These are phyloP conservation scores for Lasius platythorax DNA, from an alignment of 2,888 invertebrate species.

Conservation along the genomic window DNA sequence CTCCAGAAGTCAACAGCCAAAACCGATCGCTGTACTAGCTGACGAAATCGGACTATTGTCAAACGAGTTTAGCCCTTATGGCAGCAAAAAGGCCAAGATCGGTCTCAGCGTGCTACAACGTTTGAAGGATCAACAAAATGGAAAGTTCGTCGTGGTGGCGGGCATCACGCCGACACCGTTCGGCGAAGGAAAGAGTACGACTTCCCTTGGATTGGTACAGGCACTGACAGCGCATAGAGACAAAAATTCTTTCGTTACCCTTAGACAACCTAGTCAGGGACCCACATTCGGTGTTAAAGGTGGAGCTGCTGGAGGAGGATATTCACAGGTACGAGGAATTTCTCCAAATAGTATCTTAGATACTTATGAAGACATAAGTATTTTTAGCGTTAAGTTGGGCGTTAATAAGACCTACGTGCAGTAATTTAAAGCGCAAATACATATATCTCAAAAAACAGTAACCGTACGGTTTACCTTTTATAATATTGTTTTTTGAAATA, in stretches of 20 bases:
- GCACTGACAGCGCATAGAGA: constrained; percentile 94
- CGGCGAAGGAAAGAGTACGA: constrained; percentile 99
- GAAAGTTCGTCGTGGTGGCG: constrained; percentile 97
- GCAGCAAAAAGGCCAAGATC: constrained; percentile 98
- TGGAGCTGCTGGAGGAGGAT: constrained; percentile 99
- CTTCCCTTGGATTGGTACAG: constrained; percentile 96
- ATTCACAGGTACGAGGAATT: constrained; percentile 90
- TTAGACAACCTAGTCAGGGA: constrained; percentile 99
- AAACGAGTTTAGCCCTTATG: constrained; percentile 95
- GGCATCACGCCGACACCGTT: constrained; percentile 99
- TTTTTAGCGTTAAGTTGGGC: neutral
- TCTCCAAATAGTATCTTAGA: neutral
- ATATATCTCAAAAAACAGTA: too few species aligned
- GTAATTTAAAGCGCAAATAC: too few species aligned
- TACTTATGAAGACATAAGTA: neutral
- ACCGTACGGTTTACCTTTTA: too few species aligned
- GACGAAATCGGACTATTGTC: constrained; percentile 94
- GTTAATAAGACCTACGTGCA: neutral
- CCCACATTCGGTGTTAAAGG: constrained; percentile 99
- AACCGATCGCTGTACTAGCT: constrained; percentile 92
- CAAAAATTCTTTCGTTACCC: constrained; percentile 96
- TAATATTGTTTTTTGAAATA: too few species aligned
- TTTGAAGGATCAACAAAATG: constrained; percentile 89
- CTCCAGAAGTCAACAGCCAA: constrained; percentile 95
- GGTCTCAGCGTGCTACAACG: constrained; percentile 93